Evolutionary conservation across 1,140 invertebrate species (phyloP).

Genomic region (Drosophila asahinai): DNA sequence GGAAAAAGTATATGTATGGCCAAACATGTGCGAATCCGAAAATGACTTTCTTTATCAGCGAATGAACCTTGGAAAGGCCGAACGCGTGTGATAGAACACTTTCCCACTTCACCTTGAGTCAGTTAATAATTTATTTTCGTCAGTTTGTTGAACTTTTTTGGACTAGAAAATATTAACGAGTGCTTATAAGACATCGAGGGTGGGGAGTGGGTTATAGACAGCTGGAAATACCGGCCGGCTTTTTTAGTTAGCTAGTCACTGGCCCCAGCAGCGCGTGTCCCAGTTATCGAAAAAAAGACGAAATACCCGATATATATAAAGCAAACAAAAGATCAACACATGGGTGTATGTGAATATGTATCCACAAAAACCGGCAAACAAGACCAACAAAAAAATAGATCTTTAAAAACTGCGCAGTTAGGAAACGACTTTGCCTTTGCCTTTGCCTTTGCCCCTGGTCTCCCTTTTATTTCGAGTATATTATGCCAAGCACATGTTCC

Average conservation of each 20-base stretch:
- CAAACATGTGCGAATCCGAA: constrained; percentile 9
- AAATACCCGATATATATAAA: not conserved
- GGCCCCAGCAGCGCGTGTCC: constrained; percentile 46
- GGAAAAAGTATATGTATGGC: not conserved
- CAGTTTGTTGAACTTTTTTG: constrained; percentile 62
- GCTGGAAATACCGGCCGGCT: constrained; percentile 58
- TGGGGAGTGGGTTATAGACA: not conserved
- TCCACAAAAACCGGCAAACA: constrained; percentile 37
- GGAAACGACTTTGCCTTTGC: constrained; percentile 22
- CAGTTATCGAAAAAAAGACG: constrained; percentile 22
- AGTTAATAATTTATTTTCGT: constrained; percentile 41
- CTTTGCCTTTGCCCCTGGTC: constrained; percentile 21
- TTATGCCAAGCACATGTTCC: constrained; percentile 32
- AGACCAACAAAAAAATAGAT: constrained; percentile 40
- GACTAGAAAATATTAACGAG: constrained; percentile 4
- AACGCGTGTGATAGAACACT: constrained; percentile 32
- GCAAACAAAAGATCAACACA: constrained; percentile 35
- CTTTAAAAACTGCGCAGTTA: constrained; percentile 53
- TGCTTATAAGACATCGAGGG: not conserved
- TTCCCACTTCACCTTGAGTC: constrained; percentile 58
- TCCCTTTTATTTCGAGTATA: constrained; percentile 13
- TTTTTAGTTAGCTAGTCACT: constrained; percentile 49
- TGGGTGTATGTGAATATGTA: constrained; percentile 14
- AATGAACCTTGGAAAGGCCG: constrained; percentile 49
- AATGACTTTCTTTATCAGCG: constrained; percentile 54